Conservation (phyloP, 2,888 invertebrate species). For the Aphodius granarius region DNA sequence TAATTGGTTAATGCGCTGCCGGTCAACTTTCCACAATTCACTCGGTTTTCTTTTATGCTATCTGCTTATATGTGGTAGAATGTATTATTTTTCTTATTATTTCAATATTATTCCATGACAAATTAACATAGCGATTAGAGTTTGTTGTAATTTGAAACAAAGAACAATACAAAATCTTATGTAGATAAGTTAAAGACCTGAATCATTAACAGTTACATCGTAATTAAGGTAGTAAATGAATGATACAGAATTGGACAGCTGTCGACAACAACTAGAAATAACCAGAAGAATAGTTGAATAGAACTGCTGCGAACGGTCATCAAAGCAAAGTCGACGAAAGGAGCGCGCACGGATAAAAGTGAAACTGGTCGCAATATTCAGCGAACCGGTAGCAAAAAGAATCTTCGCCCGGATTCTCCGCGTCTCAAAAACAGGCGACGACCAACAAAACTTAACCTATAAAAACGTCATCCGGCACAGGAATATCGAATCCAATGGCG, state of each 20-base stretch:
- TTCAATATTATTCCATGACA: too few relatives aligned
- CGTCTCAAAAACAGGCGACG: not conserved
- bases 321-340: not conserved
- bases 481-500: not conserved
- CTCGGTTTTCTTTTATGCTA: not conserved
- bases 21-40: not conserved
- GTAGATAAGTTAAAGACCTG: too few relatives aligned
- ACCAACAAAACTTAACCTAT: not conserved
- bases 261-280: not conserved
- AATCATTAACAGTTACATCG: too few relatives aligned
- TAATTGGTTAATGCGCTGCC: not conserved
- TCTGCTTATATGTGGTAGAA: not conserved
- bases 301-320: not conserved
- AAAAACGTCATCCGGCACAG: not conserved
- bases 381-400: not conserved
- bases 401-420: not conserved
- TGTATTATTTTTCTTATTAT: too few relatives aligned
- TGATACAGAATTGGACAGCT: not conserved
- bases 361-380: not conserved
- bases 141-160: too few relatives aligned
- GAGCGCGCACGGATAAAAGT: not conserved
- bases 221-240: too few relatives aligned
- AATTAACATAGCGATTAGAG: too few relatives aligned
- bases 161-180: too few relatives aligned
- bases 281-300: not conserved